phyloP scores from a whole-genome alignment of 2,113 vertebrate genomes.

The Lagenorhynchus albirostris region DNA sequence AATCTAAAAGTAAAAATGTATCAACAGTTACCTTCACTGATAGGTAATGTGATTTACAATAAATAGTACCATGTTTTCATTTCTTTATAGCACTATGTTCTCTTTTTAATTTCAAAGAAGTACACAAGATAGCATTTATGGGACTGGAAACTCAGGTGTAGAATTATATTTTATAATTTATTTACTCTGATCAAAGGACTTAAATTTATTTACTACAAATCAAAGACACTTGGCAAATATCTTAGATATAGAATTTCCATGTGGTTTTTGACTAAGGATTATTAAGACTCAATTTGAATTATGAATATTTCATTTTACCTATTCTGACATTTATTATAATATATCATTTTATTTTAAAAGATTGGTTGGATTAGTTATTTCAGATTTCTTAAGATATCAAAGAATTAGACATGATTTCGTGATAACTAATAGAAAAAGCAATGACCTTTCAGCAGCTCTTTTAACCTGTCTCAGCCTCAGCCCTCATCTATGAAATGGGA shows the following conservation, averaged over 20 bases:
- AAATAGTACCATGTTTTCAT: background rate
- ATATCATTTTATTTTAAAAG: background rate
- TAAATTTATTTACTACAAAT: background rate
- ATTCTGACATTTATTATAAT: background rate
- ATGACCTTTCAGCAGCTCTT: background rate
- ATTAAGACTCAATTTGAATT: background rate
- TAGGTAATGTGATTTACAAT: background rate
- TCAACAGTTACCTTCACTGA: background rate
- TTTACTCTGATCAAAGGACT: background rate
- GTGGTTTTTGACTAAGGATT: background rate
- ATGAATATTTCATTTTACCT: background rate
- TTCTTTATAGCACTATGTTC: background rate
- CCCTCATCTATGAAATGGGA: background rate
- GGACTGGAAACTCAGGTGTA: background rate
- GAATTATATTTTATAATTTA: background rate
- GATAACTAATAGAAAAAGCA: background rate
- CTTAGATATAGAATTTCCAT: background rate
- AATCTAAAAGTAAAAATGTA: background rate
- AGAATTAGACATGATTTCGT: background rate
- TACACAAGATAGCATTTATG: background rate
- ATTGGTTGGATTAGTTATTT: background rate
- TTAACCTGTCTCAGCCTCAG: background rate
- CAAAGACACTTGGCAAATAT: background rate
- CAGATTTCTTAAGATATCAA: background rate
- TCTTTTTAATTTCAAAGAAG: background rate